Conservation (phyloP, 2,113 vertebrate genomes). For the Apeltes quadracus region DNA sequence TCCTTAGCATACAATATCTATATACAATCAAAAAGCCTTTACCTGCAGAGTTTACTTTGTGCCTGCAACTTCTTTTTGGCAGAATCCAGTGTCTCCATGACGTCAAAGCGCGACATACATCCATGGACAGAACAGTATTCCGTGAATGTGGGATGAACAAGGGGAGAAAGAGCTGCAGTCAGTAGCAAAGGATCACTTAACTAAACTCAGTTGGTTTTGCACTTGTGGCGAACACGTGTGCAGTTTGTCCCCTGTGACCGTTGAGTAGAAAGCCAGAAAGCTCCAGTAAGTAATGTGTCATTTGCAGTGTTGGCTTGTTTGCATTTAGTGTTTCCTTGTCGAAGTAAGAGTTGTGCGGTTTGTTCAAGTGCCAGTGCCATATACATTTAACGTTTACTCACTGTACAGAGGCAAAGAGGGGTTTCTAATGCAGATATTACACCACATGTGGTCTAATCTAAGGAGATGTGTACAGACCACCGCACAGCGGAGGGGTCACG, state of each 20-base stretch:
- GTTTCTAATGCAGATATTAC: constrained; percentile 21
- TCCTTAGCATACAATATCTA: neutral
- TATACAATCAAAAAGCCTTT: constrained; percentile 14
- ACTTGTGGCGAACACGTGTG: constrained; percentile 36
- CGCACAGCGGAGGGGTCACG: neutral
- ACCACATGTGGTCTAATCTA: neutral
- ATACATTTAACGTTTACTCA: constrained; percentile 33
- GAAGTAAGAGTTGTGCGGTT: constrained; percentile 26
- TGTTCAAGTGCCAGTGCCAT: constrained; percentile 54
- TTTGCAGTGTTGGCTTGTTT: constrained; percentile 38
- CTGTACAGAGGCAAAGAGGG: constrained; percentile 14
- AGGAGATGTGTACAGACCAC: neutral
- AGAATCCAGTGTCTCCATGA: constrained; percentile 10
- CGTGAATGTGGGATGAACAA: neutral
- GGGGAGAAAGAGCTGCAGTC: constrained; percentile 9
- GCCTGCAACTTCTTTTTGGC: constrained; percentile 44
- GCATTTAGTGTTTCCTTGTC: constrained; percentile 48
- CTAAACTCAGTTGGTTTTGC: constrained; percentile 8
- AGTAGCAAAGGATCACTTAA: constrained; percentile 19
- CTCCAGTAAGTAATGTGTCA: constrained; percentile 24
- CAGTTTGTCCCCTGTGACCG: constrained; percentile 29
- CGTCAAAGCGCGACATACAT: constrained; percentile 42
- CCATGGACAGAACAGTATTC: constrained; percentile 1
- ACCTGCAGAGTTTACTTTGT: constrained; percentile 45
- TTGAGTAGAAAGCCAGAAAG: constrained; percentile 27